Base-by-base conservation (phyloP, 2,113 vertebrate species). In the Sterrhoptilus dennistouni region DNA sequence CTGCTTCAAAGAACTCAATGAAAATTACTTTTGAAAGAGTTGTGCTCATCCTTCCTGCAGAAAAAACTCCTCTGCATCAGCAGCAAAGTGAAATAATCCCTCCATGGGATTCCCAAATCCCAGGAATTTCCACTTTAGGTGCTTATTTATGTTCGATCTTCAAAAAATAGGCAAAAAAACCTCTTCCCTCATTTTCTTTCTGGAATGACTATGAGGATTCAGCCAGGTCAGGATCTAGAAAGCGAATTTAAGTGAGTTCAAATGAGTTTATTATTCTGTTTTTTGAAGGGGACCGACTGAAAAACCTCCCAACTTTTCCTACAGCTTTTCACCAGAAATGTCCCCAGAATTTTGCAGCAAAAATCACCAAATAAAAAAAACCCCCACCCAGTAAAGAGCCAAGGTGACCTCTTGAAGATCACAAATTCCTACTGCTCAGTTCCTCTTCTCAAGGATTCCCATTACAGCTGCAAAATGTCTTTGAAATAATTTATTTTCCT, bases 281-380 rank as follows among this genome's bases (percentile, higher is more conserved):
- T 75, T 86, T 74, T 75, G 36, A 61, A 70, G 5, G 42, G 12
- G 38, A 44, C 2, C 23, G n/a, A 53, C 0, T 57, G 35, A 11
- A 70, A 75, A 60, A 11, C 8, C 12, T 27, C 16, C 10, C 10
- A 5, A 33, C 8, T 20, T 54, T 35, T 79, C 17, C 23, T 33
- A 6, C 22, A 5, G 11, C 7, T 42, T 31, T 14, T 7, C 5
- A 14, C 5, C 0, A 10, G 2, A 72, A 65, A 22, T 0, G 2
- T 29, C 18, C 21, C 21, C 27, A 24, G 5, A 49, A 40, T 53
- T 83, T 40, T 68, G 61, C 11, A 27, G 35, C 4, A 57, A 50
- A 86, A 77, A 36, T 17, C 9, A 35, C 20, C 16, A 59, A 57
- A n/a, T 36, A 11, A 72, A 80, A 47, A 60, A 38, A 38, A 38